Evolutionary conservation across 2,113 vertebrate genomes (phyloP).

Genomic region (Girardinichthys multiradiatus): DNA sequence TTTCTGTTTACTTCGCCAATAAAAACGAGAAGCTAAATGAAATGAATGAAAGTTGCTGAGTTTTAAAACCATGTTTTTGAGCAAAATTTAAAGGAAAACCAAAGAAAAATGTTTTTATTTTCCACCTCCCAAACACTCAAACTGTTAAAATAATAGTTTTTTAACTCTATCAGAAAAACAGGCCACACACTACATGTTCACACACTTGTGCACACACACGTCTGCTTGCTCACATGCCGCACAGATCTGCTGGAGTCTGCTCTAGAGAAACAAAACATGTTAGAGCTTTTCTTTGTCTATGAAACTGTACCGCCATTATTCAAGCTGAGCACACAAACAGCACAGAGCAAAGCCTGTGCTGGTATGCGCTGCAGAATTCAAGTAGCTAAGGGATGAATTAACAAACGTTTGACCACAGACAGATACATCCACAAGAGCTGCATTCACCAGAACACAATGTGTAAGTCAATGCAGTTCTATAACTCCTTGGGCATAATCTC

Average conservation of each 20-base stretch:
- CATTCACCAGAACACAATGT: neutral
- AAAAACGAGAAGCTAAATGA: no score
- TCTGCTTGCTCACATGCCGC: conserved; percentile 27
- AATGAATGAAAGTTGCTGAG: conserved; percentile 3
- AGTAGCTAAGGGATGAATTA: conserved; percentile 5
- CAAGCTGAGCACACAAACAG: conserved; percentile 32
- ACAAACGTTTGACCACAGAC: conserved; percentile 24
- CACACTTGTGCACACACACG: conserved; percentile 30
- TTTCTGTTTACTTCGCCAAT: neutral
- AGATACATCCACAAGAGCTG: conserved; percentile 1
- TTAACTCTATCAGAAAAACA: no score
- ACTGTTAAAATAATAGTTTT: no score
- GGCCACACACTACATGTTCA: conserved; percentile 8
- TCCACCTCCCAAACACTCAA: no score
- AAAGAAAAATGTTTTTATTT: no score
- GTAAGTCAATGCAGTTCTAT: neutral
- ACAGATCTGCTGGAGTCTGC: conserved; percentile 61
- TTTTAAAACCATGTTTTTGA: conserved; percentile 5
- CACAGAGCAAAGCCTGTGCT: conserved; percentile 12
- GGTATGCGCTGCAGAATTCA: conserved; percentile 33
- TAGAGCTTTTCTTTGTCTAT: conserved; percentile 57
- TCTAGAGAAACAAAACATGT: conserved; percentile 55
- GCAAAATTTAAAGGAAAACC: conserved; percentile 16
- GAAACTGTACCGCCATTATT: conserved; percentile 30
- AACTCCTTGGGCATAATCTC: conserved; percentile 6